Conservation (phyloP, 2,797 vertebrate genomes). For the Macrochelys suwanniensis region DNA sequence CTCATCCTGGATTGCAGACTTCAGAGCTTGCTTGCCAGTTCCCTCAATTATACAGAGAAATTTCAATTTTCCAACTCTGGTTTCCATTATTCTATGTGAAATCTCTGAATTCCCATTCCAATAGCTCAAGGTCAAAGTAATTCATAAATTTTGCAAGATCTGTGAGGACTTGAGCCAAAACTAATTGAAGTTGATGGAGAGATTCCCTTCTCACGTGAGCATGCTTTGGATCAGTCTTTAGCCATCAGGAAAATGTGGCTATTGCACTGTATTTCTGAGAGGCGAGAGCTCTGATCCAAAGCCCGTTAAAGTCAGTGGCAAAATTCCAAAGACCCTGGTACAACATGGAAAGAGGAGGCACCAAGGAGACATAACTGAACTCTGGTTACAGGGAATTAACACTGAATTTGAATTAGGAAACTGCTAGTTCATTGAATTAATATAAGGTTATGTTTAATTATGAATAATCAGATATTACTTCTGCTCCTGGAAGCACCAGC, state of each 20-base stretch:
- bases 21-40: not conserved
- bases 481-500: not conserved
- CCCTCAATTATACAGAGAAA: not conserved
- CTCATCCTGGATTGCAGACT: not conserved
- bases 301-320: not conserved
- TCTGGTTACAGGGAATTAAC: not conserved
- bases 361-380: not conserved
- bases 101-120: not conserved
- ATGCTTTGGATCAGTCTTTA: no score
- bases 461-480: not conserved
- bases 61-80: not conserved
- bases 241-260: not conserved
- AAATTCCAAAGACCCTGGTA: not conserved
- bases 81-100: not conserved
- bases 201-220: not conserved
- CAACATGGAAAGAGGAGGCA: not conserved
- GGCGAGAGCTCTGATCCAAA: not conserved
- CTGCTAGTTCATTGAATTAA: not conserved
- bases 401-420: not conserved
- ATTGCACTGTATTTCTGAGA: not conserved
- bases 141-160: not conserved
- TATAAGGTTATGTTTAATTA: constrained; percentile 8
- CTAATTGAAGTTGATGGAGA: not conserved
- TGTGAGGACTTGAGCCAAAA: not conserved
- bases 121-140: not conserved